Conservation (phyloP, 2,113 vertebrate genomes). For the Cephalopholis sonnerati region DNA sequence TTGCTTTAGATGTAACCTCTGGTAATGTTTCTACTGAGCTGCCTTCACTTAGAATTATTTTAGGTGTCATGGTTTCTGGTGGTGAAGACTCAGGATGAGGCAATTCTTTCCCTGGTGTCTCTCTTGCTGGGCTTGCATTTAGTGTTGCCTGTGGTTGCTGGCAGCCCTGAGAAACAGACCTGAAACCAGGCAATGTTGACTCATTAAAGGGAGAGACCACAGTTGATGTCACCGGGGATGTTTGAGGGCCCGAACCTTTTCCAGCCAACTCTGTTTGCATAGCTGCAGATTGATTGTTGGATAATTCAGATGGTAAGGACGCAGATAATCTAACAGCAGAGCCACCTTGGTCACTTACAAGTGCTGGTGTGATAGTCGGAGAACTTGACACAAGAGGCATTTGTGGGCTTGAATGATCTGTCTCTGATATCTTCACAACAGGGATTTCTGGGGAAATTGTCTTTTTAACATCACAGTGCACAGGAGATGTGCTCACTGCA, state of each 20-base stretch:
- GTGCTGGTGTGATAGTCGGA: neutral
- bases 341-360: too few relatives aligned
- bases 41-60: conserved; percentile 8
- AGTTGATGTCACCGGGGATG: conserved; percentile 9
- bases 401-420: conserved; percentile 10
- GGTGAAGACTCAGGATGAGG: conserved; percentile 17
- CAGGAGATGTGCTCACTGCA: neutral
- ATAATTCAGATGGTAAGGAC: conserved; percentile 7
- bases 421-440: conserved; percentile 6
- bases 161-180: conserved; percentile 13
- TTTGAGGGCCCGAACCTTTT: neutral
- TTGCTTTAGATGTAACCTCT: conserved; percentile 17
- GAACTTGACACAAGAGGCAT: conserved; percentile 4
- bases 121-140: conserved; percentile 13
- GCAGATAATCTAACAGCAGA: conserved; percentile 1
- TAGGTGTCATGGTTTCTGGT: conserved; percentile 1
- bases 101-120: conserved; percentile 18
- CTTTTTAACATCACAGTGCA: neutral
- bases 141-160: conserved; percentile 20
- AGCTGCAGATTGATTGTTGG: conserved; percentile 5
- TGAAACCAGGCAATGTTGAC: conserved; percentile 5
- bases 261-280: neutral
- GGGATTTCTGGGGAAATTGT: neutral
- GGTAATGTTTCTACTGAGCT: conserved; percentile 27
- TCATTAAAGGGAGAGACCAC: neutral